Evolutionary conservation across 2,797 vertebrate species (phyloP).

Genomic region (Eulemur rubriventer): DNA sequence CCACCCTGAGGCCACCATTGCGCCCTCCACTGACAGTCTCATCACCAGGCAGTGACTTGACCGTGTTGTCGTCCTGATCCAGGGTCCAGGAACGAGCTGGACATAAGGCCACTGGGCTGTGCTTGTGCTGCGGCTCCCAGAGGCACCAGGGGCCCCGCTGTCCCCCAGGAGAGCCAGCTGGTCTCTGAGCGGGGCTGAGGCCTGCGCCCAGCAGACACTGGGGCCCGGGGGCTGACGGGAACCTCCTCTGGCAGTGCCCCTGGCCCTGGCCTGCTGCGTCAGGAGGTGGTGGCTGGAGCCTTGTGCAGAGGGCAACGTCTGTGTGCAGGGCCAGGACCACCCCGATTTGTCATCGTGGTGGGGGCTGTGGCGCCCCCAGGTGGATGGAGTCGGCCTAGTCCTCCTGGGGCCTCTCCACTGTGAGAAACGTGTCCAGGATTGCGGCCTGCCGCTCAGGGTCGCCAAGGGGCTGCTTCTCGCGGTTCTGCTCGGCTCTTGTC

Average conservation of each 20-base stretch:
- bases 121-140: slow-evolving; percentile 45
- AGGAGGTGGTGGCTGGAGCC: background rate
- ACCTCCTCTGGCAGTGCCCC: background rate
- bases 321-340: background rate
- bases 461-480: slow-evolving; percentile 92
- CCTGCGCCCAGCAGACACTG: background rate
- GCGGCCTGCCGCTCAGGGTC: slow-evolving; percentile 86
- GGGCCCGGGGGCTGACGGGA: background rate
- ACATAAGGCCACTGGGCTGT: slow-evolving; percentile 66
- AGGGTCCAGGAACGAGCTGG: background rate
- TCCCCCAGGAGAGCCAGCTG: background rate
- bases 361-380: background rate
- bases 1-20: background rate
- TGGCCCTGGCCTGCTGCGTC: background rate
- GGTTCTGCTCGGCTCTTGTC: slow-evolving; percentile 87
- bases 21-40: background rate
- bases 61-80: background rate
- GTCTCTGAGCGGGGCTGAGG: background rate
- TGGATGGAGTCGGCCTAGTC: slow-evolving; percentile 80
- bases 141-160: background rate
- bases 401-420: slow-evolving; percentile 91
- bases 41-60: background rate
- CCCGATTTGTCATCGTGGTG: background rate
- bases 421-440: slow-evolving; percentile 87
- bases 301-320: background rate